Conservation (phyloP, 2,797 vertebrate genomes). For the Macrochelys suwanniensis region DNA sequence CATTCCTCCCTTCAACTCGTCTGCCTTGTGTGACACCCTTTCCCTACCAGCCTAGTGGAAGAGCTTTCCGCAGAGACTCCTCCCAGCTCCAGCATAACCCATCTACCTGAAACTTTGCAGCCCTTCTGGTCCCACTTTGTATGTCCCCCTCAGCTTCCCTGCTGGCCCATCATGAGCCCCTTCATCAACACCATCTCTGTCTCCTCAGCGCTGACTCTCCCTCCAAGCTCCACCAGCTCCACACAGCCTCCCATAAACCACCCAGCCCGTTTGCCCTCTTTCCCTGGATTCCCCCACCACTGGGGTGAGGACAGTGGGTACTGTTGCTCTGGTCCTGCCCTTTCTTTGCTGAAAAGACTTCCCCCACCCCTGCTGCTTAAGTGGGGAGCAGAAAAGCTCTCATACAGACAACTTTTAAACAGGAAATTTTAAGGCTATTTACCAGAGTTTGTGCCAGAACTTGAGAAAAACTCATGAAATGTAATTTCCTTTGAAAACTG, state of each 20-base stretch:
- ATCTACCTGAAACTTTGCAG: not conserved
- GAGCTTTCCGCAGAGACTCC: not conserved
- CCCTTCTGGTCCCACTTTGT: not conserved
- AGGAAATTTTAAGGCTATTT: not conserved
- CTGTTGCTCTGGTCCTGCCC: not conserved
- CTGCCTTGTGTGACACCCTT: not conserved
- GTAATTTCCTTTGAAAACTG: not conserved
- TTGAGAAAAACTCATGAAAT: not conserved
- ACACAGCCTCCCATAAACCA: not conserved
- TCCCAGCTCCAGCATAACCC: not conserved
- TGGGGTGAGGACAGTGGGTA: no score
- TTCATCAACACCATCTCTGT: not conserved
- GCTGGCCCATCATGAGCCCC: not conserved
- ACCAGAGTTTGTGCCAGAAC: not conserved
- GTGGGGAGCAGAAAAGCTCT: not conserved
- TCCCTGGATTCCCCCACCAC: no score
- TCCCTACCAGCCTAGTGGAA: not conserved
- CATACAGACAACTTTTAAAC: not conserved
- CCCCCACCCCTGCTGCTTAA: fast-evolving
- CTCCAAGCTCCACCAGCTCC: not conserved
- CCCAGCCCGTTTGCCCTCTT: not conserved
- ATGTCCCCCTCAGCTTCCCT: not conserved
- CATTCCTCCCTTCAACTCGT: not conserved
- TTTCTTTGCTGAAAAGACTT: fast-evolving
- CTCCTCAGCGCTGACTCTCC: not conserved